Evolutionary conservation across 2,888 invertebrate genomes (phyloP), one percentile per base, ranked within the genome.

Genomic region (Leptarthrus brevirostris): DNA sequence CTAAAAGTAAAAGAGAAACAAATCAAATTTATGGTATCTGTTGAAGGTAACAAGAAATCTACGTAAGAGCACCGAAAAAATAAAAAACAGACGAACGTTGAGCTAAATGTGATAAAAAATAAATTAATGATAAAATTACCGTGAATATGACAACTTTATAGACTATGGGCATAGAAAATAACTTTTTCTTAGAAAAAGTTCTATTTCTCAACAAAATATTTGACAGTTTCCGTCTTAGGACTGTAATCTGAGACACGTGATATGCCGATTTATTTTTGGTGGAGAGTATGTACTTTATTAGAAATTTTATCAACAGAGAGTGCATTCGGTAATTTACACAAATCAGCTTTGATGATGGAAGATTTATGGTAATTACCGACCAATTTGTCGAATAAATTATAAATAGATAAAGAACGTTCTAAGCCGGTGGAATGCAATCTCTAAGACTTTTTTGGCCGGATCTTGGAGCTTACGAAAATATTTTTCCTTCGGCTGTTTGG

Each of bases 341-440:
- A 58, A 36, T 58, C 36, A 58, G 58, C 36, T 36, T 36, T 36
- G 34, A 58, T 58, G 12, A 16, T 12, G 1, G 2, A 16, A 34
- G 40, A 58, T 58, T 36, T 58, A 58, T 58, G 58, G 20, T 58
- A 58, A 58, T 34, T 20, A 16, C 58, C 10, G 58, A 2, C 36
- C 36, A 18, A 58, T 58, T 58, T 58, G 30, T 58, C n/a, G 18
- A 40, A 58, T 58, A 18, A 36, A 36, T 36, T 58, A 36, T 36
- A 36, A 58, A 58, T 36, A 36, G 36, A 16, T 58, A 30, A 56
- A 34, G 30, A 58, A 20, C 12, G 36, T n/a, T 36, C 36, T 58
- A 16, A n/a, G 2, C n/a, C 0, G 40, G 3, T 3, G 2, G n/a
- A n/a, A 40, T 3, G 6, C 3, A 8, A 40, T 12, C 6, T 6